A percentile compares a stretch with the other conserved stretches of the same genome.
Evolutionary conservation across 2,888 invertebrate species (phyloP).

Genomic region (Himalopsyche japonica): DNA sequence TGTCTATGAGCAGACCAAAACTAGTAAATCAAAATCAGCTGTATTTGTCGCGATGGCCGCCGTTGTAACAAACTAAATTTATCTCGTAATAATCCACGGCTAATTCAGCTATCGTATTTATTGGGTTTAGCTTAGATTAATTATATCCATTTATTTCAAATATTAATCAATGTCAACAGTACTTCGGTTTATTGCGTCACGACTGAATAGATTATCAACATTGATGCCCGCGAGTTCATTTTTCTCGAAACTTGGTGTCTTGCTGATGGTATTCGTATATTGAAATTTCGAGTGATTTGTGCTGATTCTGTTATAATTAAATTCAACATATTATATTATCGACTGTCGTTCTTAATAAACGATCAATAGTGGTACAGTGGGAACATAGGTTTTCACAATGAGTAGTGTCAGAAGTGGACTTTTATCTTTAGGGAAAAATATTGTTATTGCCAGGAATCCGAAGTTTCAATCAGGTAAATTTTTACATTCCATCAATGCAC

Average conservation of each 20-base stretch:
- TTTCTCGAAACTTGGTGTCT: not conserved
- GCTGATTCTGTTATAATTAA: not conserved
- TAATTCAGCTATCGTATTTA: not conserved
- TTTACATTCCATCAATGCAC: constrained; percentile 36
- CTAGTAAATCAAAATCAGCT: constrained; percentile 52
- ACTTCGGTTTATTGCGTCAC: constrained; percentile 46
- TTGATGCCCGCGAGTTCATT: constrained; percentile 2
- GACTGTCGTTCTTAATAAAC: constrained; percentile 44
- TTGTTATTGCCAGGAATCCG: constrained; percentile 52
- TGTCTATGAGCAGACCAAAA: too few relatives aligned
- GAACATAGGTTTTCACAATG: constrained; percentile 47
- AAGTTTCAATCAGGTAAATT: constrained; percentile 56
- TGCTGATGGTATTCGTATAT: not conserved
- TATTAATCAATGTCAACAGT: constrained; percentile 45
- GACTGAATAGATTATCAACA: constrained; percentile 49
- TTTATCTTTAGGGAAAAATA: constrained; percentile 56
- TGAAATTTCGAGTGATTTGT: not conserved
- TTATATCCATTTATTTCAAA: constrained; percentile 13
- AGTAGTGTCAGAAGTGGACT: constrained; percentile 59
- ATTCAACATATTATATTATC: not conserved
- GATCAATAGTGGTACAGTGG: constrained; percentile 16
- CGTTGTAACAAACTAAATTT: constrained; percentile 54
- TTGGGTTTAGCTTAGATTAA: not conserved
- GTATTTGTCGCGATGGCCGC: constrained; percentile 63
- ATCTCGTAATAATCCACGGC: constrained; percentile 44